A percentile compares a stretch with the other conserved stretches of the same genome.
Conservation (phyloP, 2,113 vertebrate species). For the Psettodes erumei region DNA sequence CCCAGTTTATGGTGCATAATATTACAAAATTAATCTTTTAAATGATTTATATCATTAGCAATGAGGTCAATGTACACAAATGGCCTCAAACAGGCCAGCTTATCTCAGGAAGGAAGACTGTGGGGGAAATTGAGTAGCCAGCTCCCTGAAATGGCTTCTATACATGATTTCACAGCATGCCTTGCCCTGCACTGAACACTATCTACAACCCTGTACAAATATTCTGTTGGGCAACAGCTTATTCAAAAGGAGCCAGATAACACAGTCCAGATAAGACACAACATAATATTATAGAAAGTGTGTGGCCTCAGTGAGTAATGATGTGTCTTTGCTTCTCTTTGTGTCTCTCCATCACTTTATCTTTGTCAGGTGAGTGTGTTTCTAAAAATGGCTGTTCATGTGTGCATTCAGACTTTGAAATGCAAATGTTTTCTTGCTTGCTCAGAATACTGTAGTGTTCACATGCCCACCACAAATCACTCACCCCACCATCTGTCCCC, state of each 20-base stretch:
- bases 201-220: neutral
- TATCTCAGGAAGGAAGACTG: neutral
- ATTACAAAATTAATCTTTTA: neutral
- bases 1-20: neutral
- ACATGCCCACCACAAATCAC: neutral
- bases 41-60: neutral
- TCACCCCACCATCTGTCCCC: neutral
- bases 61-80: neutral
- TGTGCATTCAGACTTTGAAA: neutral
- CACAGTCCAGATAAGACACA: slow-evolving; percentile 23
- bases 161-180: neutral
- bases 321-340: neutral
- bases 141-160: slow-evolving; percentile 2
- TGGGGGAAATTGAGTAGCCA: neutral
- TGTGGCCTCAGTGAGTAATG: slow-evolving; percentile 2
- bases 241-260: slow-evolving; percentile 27
- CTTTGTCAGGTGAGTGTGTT: slow-evolving; percentile 5
- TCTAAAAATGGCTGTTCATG: neutral
- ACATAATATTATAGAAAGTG: neutral
- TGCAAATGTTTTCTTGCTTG: neutral
- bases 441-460: neutral
- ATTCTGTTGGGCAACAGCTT: slow-evolving; percentile 9
- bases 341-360: neutral
- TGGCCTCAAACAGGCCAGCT: neutral
- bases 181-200: neutral